These are phyloP conservation scores for Tricholaema leucomelas DNA, from an alignment of 2,113 vertebrate species.

Conservation along the genomic window DNA sequence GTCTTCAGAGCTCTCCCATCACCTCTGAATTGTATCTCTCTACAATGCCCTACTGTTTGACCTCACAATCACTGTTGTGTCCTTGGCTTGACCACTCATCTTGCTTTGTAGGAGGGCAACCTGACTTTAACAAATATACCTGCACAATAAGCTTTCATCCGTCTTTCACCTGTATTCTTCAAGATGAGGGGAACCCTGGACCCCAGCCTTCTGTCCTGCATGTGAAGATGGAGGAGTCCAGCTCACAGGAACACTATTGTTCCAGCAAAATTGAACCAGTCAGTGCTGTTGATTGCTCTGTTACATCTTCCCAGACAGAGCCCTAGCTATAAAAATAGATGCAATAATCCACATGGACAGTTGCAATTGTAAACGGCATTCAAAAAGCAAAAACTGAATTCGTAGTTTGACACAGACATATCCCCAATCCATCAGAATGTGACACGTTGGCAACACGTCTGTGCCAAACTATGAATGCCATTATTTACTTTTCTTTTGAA, in stretches of 20 bases:
- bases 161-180: neutral
- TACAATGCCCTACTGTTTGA: neutral
- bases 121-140: neutral
- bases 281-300: constrained; percentile 42
- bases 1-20: neutral
- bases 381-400: constrained; percentile 53
- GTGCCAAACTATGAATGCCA: constrained; percentile 28
- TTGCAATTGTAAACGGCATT: constrained; percentile 49
- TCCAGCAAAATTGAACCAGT: constrained; percentile 47
- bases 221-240: neutral
- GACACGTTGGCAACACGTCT: neutral
- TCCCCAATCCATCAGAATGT: constrained; percentile 39
- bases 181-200: neutral
- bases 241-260: neutral
- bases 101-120: neutral
- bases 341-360: constrained; percentile 58
- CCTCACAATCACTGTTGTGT: neutral
- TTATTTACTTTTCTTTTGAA: constrained; percentile 40
- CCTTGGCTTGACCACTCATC: neutral
- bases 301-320: constrained; percentile 53
- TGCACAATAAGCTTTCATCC: neutral
- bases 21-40: neutral
- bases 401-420: constrained; percentile 54
- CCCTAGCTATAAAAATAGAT: constrained; percentile 57
- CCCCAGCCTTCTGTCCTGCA: neutral